A percentile compares a stretch with the other conserved stretches of the same genome.
phyloP scores from a whole-genome alignment of 2,113 vertebrate genomes.

The Crypturellus undulatus region DNA sequence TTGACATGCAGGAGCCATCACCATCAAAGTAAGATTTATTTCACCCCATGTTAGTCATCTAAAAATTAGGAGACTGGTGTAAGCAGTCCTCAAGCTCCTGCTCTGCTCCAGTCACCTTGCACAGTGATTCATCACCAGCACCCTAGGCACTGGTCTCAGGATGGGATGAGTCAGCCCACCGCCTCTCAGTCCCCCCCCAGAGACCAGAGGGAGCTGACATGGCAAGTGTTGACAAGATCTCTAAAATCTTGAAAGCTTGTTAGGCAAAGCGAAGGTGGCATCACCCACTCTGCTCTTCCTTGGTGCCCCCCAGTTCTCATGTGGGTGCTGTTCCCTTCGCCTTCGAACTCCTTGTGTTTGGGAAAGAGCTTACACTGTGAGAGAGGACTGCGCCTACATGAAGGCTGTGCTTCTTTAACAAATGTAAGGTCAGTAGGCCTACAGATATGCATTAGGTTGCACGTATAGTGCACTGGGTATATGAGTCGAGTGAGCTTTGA shows the following conservation, averaged over 20 bases:
- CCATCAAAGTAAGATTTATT: not conserved
- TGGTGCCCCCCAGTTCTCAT: not conserved
- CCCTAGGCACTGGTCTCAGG: not conserved
- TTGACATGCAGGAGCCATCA: not conserved
- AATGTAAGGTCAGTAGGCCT: constrained; percentile 10
- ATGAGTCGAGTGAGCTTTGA: constrained; percentile 45
- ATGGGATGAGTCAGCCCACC: not conserved
- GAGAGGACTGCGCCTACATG: not conserved
- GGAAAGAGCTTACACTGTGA: not conserved
- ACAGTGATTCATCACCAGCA: not conserved
- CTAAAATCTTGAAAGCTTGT: not conserved
- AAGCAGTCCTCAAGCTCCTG: not conserved
- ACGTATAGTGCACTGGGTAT: not conserved
- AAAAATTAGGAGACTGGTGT: not conserved
- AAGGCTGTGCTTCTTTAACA: not conserved
- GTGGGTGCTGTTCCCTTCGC: not conserved
- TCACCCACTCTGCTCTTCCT: not conserved
- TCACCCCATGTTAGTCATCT: not conserved
- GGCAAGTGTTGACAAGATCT: not conserved
- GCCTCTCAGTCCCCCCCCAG: rapidly evolving
- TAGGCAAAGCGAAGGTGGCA: not conserved
- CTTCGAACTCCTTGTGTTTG: not conserved
- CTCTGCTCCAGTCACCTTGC: not conserved
- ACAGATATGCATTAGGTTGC: constrained; percentile 5
- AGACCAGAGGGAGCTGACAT: not conserved